Base-by-base conservation (phyloP, 1,140 invertebrate species). In the Drosophila asahinai region DNA sequence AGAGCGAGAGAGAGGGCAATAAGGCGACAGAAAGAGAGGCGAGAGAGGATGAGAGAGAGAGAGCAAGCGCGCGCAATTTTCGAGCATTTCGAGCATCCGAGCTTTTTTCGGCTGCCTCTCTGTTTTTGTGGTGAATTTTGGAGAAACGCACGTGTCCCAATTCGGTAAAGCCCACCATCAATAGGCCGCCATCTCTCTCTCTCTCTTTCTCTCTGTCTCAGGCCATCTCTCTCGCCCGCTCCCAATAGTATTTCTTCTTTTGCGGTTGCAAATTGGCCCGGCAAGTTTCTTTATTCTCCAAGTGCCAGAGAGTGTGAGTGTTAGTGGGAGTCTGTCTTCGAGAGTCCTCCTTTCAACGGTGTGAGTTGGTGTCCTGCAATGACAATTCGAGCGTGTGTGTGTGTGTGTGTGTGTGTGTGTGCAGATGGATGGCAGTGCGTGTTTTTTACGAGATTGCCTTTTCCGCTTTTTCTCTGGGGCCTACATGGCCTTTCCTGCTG, bases 41-140 rank as follows among this genome's bases (percentile, higher is more conserved):
- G 49, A 45, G 7, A 38, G 19, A 14, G 58, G 25, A n/a, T 9
- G 48, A 51, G 72, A 47, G 19, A 47, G 19, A 19, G 61, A 73
- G 51, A 66, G 80, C 22, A 40, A 49, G 77, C 62, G 68, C 60
- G 61, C 58, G 74, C 47, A 66, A 51, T 77, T 51, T 68, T 6
- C 19, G 25, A 40, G 33, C 52, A 54, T 54, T 42, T 11, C 30
- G 52, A 76, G 36, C 47, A 51, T 45, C 42, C 17, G 59, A 86
- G 84, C 73, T 89, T 89, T 87, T 74, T 59, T 60, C 19, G 59
- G 57, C 47, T 52, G 51, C 47, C 49, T 87, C 77, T 87, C 86
- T 87, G 83, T 87, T 87, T 89, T 87, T 87, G 84, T 87, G 84
- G 84, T 87, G 84, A 87, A 70, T 90, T 83, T 74, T 66, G 59